Evolutionary conservation across 2,888 invertebrate genomes (phyloP), one percentile per base, ranked within the genome.

Genomic region (Acleris literana): DNA sequence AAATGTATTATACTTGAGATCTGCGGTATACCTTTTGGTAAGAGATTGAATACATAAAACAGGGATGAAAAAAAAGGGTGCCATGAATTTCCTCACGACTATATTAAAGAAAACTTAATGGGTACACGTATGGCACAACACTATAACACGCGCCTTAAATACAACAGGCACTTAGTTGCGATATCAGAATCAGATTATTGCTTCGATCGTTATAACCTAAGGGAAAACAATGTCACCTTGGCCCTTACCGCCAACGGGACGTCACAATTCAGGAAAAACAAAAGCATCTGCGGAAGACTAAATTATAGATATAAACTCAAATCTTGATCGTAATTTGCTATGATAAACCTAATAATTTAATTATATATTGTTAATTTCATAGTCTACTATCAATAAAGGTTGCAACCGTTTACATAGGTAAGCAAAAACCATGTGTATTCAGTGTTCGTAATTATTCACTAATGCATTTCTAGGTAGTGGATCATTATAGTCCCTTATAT

Each of bases 161-260:
- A 79, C 63, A 75, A 81, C 77, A 87, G 88, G 88, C 88, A 87
- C 88, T 86, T 86, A 64, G 74, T 75, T 69, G 75, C 70, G 72
- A 76, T 77, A 74, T 77, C 71, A 73, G 69, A 72, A 70, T 72
- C 68, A 58, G 53, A 67, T 76, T 72, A 77, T 77, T 78, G 76
- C 82, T 78, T 70, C 73, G 70, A 66, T 69, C 68, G 52, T 43
- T 52, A 20, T 53, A 56, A 61, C 62, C 66, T 61, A 61, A 54
- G 64, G 56, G 52, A 66, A 61, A 57, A 46, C 61, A 57, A 57
- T 48, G 58, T 61, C 56, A 52, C 29, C 71, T 81, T 81, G 82
- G 80, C 82, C 82, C 80, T 80, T 76, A 80, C 83, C 77, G 81
- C 79, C 75, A n/a, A 72, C 74, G 74, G 71, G 74, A 72, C 55